phyloP scores from a whole-genome alignment of 1,140 invertebrate species.

The Macrosteles quadrilineatus region DNA sequence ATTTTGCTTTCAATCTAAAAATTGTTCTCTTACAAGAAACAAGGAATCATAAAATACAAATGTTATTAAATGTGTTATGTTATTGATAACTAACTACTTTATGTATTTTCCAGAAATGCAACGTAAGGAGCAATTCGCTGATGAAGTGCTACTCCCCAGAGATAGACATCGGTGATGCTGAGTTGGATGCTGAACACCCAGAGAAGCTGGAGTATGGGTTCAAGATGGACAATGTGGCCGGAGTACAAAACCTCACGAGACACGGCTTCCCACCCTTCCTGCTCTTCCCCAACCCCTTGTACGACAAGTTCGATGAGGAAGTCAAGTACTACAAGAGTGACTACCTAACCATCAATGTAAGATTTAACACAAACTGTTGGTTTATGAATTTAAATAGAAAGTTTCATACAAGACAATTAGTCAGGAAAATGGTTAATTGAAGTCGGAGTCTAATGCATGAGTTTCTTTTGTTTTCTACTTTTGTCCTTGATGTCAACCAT shows the following conservation, averaged over 20 bases:
- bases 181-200: slow-evolving; percentile 72
- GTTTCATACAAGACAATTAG: slow-evolving; percentile 8
- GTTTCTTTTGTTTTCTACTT: too few relatives aligned
- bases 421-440: too few relatives aligned
- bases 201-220: slow-evolving; percentile 88
- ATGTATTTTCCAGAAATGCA: slow-evolving; percentile 68
- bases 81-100: too few relatives aligned
- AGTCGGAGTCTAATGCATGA: too few relatives aligned
- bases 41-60: too few relatives aligned
- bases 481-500: too few relatives aligned
- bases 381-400: slow-evolving; percentile 11
- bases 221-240: slow-evolving; percentile 90
- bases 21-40: too few relatives aligned
- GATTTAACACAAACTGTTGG: slow-evolving; percentile 40
- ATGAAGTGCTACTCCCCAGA: slow-evolving; percentile 88
- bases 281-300: slow-evolving; percentile 90
- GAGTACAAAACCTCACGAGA: slow-evolving; percentile 73
- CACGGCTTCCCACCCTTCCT: slow-evolving; percentile 66
- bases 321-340: slow-evolving; percentile 95
- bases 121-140: slow-evolving; percentile 70
- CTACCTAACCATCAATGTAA: slow-evolving; percentile 91
- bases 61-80: too few relatives aligned
- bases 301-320: slow-evolving; percentile 85
- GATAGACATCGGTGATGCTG: slow-evolving; percentile 66
- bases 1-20: too few relatives aligned